Conservation (phyloP, 2,888 invertebrate genomes). For the Epistrophe grossulariae region DNA sequence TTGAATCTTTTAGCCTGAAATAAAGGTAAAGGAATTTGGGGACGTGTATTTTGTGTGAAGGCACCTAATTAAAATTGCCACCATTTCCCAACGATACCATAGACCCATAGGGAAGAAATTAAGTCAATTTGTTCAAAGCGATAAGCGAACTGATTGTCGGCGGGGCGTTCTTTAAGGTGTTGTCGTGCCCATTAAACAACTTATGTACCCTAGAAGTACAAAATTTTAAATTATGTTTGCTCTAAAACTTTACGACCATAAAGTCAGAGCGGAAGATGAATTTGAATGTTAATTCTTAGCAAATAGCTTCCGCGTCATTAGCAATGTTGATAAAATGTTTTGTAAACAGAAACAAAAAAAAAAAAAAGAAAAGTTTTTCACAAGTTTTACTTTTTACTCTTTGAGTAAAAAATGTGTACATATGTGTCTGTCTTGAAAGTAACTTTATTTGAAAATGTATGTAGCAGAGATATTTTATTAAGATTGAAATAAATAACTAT, state of each 20-base stretch:
- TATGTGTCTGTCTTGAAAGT: not conserved
- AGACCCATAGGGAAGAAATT: constrained; percentile 43
- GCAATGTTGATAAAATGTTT: constrained; percentile 46
- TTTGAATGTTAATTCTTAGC: not conserved
- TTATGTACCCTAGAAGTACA: constrained; percentile 27
- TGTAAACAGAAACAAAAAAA: not conserved
- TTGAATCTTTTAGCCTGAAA: constrained; percentile 23
- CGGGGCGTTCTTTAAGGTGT: constrained; percentile 54
- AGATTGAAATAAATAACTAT: too few species aligned
- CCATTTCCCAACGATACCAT: constrained; percentile 20
- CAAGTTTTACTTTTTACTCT: not conserved
- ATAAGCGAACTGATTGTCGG: constrained; percentile 57
- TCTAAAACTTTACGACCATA: constrained; percentile 61
- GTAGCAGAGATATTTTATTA: not conserved
- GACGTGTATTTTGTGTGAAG: constrained; percentile 54
- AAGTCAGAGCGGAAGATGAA: constrained; percentile 18
- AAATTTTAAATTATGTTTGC: constrained; percentile 71
- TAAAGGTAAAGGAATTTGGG: constrained; percentile 22
- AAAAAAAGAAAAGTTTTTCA: not conserved
- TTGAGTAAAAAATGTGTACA: not conserved
- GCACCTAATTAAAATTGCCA: constrained; percentile 71
- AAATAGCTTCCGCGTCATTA: constrained; percentile 58
- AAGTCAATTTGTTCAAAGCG: constrained; percentile 60
- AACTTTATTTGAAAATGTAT: not conserved
- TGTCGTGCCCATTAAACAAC: constrained; percentile 62